Evolutionary conservation across 1,140 invertebrate species (phyloP).

Genomic region (Eueides isabella): DNA sequence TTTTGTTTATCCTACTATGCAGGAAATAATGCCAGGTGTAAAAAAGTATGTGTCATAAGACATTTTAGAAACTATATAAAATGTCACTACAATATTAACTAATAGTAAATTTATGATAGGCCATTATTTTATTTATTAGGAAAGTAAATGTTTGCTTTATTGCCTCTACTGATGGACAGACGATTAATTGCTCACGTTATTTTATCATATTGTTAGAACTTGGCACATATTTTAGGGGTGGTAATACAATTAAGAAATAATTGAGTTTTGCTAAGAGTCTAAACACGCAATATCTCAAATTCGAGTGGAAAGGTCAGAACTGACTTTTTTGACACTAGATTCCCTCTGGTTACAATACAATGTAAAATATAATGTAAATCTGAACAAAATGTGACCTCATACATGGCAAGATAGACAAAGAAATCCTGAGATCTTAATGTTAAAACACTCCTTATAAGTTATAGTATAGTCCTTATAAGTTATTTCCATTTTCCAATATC

Average conservation of each 20-base stretch:
- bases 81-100: not conserved
- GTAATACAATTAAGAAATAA: not conserved
- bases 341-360: too few relatives aligned
- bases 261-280: not conserved
- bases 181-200: constrained; percentile 34
- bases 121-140: constrained; percentile 18
- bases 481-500: too few relatives aligned
- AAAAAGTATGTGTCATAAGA: too few relatives aligned
- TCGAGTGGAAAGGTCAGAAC: too few relatives aligned
- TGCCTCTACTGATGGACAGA: constrained; percentile 26
- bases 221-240: not conserved
- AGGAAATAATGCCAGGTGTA: not conserved
- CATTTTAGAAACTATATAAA: not conserved
- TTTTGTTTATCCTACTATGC: too few relatives aligned
- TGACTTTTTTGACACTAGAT: too few relatives aligned
- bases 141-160: constrained; percentile 29
- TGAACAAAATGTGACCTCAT: too few relatives aligned
- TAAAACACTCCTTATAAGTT: too few relatives aligned
- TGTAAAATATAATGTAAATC: too few relatives aligned
- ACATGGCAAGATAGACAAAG: too few relatives aligned
- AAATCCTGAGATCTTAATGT: too few relatives aligned
- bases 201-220: constrained; percentile 6
- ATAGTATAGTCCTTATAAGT: too few relatives aligned
- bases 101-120: not conserved
- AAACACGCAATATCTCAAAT: not conserved